Percentiles rank a stretch among this genome's conserved stretches.
Evolutionary conservation across 2,797 vertebrate genomes (phyloP).

Genomic region (Picus viridis): DNA sequence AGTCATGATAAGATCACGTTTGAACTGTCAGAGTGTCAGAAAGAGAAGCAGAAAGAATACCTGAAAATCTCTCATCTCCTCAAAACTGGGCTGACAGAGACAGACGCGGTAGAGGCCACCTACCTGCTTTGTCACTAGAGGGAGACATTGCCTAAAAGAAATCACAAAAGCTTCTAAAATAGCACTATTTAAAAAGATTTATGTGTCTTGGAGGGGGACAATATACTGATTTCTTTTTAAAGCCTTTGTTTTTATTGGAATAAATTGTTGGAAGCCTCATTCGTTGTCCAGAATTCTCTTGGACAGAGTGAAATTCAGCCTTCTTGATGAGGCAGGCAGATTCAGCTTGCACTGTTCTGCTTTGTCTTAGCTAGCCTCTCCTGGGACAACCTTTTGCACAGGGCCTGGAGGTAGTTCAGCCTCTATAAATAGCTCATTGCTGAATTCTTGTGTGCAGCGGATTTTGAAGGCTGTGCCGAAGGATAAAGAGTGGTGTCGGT

Average conservation of each 20-base stretch:
- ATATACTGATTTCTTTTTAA: slow-evolving; percentile 54
- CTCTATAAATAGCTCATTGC: slow-evolving; percentile 47
- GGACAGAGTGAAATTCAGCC: slow-evolving; percentile 44
- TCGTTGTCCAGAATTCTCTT: slow-evolving; percentile 29
- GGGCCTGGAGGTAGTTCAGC: slow-evolving; percentile 27
- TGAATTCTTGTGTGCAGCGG: slow-evolving; percentile 8
- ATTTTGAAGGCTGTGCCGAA: slow-evolving; percentile 6
- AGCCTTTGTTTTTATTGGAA: slow-evolving; percentile 63
- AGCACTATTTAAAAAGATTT: not conserved
- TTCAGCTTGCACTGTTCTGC: not conserved
- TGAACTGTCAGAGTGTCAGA: not conserved
- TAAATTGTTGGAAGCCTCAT: slow-evolving; percentile 54
- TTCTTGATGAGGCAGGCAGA: slow-evolving; percentile 57
- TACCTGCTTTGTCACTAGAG: slow-evolving; percentile 51
- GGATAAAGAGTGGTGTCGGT: not conserved
- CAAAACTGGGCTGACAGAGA: not conserved
- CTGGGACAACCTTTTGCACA: slow-evolving; percentile 2
- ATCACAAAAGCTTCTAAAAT: not conserved
- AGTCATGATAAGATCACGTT: not conserved
- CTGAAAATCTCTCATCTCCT: not conserved
- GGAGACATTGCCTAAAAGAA: slow-evolving; percentile 51
- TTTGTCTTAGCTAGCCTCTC: slow-evolving; percentile 50
- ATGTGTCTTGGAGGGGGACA: slow-evolving; percentile 31
- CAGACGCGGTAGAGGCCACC: not conserved
- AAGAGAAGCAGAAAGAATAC: not conserved